Evolutionary conservation across 2,113 vertebrate species (phyloP).

Genomic region (Gopherus evgoodei): DNA sequence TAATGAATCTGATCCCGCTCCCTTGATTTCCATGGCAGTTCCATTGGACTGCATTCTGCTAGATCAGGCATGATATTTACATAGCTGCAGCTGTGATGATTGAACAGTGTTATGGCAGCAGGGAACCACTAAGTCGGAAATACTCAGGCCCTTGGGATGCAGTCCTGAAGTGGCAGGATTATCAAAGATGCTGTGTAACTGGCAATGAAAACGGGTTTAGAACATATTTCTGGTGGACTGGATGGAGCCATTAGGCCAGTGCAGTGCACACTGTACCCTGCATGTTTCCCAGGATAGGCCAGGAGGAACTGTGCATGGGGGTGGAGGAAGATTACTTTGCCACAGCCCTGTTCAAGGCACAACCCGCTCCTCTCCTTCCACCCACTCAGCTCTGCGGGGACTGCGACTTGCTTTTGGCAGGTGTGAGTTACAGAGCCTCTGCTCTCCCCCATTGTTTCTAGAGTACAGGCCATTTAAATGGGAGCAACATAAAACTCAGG

Average conservation of each 20-base stretch:
- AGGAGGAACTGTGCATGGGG: background rate
- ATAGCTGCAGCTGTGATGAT: background rate
- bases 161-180: background rate
- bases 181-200: background rate
- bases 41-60: background rate
- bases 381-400: background rate
- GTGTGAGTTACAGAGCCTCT: accelerated
- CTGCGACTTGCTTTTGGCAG: background rate
- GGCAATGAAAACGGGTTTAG: background rate
- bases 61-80: background rate
- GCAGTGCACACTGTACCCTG: background rate
- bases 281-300: accelerated
- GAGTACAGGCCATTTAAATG: accelerated
- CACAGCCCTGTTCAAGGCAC: background rate
- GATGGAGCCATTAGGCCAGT: background rate
- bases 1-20: background rate
- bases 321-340: background rate
- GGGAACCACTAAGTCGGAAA: background rate
- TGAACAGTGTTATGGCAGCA: background rate
- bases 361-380: background rate
- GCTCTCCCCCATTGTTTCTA: background rate
- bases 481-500: background rate
- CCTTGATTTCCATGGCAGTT: background rate
- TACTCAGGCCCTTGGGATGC: background rate
- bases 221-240: background rate